phyloP scores from a whole-genome alignment of 2,113 vertebrate genomes.

The Vidua chalybeata region DNA sequence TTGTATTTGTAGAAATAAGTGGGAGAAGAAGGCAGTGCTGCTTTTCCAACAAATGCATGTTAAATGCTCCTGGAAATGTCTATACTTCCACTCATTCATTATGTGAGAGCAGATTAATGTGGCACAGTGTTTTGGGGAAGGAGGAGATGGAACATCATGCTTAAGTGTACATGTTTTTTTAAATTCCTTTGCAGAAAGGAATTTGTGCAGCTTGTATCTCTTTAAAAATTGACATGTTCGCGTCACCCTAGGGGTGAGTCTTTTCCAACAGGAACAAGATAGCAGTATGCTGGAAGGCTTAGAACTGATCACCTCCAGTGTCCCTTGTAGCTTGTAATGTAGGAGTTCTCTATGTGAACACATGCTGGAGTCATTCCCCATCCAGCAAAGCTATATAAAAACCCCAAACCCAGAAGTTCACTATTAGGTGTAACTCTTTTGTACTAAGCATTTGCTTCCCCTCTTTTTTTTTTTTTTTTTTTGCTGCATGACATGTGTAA shows the following conservation, averaged over 20 bases:
- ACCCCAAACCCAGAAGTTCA: not conserved
- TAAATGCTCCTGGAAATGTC: not conserved
- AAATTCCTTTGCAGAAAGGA: not conserved
- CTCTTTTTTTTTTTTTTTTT: not conserved
- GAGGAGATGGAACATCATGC: not conserved
- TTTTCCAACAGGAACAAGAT: not conserved
- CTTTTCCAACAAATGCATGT: not conserved
- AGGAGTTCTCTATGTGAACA: accelerated
- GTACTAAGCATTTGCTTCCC: not conserved
- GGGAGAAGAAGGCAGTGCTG: not conserved
- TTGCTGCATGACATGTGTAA: not conserved
- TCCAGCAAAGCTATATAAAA: not conserved
- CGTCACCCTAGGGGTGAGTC: not conserved
- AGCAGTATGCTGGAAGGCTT: not conserved
- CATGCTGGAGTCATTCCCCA: not conserved
- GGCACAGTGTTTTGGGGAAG: not conserved
- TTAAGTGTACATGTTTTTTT: not conserved
- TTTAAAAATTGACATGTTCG: not conserved
- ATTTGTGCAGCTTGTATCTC: not conserved
- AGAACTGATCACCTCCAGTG: not conserved
- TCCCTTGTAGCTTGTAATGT: not conserved
- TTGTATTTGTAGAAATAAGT: not conserved
- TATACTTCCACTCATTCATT: not conserved
- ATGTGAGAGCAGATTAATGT: not conserved
- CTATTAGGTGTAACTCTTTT: not conserved